phyloP scores from a whole-genome alignment of 2,888 invertebrate genomes.

The Epinotia demarniana region DNA sequence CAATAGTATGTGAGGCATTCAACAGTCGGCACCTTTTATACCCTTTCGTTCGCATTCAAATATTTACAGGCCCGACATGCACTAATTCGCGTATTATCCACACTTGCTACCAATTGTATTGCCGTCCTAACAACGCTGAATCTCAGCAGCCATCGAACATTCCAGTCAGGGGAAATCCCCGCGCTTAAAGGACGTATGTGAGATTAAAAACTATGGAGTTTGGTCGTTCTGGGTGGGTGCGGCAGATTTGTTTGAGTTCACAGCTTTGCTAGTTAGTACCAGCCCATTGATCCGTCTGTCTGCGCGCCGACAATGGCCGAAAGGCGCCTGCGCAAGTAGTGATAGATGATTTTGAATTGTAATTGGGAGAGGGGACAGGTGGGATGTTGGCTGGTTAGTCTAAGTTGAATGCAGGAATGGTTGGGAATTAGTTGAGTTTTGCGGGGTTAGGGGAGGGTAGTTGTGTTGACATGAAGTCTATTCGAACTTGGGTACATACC shows the following conservation, averaged over 20 bases:
- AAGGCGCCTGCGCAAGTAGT: constrained; percentile 48
- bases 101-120: constrained; percentile 39
- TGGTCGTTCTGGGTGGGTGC: not conserved
- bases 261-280: constrained; percentile 71
- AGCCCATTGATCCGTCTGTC: constrained; percentile 78
- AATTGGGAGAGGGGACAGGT: constrained; percentile 29
- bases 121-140: constrained; percentile 47
- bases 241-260: constrained; percentile 75
- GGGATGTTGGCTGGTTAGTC: constrained; percentile 3
- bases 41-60: constrained; percentile 9
- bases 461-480: not conserved
- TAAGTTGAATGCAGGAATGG: constrained; percentile 4
- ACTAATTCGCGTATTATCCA: constrained; percentile 27
- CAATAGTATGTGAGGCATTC: not conserved
- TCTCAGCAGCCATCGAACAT: constrained; percentile 49
- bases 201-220: not conserved
- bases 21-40: constrained; percentile 21
- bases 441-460: not conserved
- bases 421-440: not conserved
- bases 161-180: constrained; percentile 48
- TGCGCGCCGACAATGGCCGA: constrained; percentile 67
- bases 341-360: constrained; percentile 45
- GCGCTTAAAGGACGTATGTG: not conserved
- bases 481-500: too few relatives aligned
- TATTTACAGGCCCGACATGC: constrained; percentile 22